Percentiles rank a stretch among this genome's conserved stretches.
Conservation (phyloP, 2,888 invertebrate species). For the Hypomecis atomaria region DNA sequence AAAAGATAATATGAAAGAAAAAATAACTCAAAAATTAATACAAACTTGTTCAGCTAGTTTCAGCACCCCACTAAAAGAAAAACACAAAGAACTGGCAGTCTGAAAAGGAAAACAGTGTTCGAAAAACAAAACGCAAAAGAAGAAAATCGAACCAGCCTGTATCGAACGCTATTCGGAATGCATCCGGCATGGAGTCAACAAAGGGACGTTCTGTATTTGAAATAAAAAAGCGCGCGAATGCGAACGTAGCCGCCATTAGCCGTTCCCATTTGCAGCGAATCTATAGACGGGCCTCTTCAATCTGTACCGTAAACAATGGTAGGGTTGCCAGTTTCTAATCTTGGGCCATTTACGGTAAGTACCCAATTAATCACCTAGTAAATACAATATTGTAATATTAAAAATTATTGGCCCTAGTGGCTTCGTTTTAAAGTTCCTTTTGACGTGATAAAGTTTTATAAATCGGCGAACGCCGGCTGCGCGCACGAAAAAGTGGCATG, state of each 20-base stretch:
- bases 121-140: conserved; percentile 64
- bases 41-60: too few species aligned
- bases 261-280: conserved; percentile 76
- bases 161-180: conserved; percentile 77
- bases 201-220: conserved; percentile 78
- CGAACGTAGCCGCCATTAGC: conserved; percentile 79
- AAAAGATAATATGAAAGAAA: neutral
- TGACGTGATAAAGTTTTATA: too few species aligned
- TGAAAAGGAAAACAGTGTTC: conserved; percentile 45
- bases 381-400: too few species aligned
- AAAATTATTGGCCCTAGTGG: too few species aligned
- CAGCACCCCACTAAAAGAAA: too few species aligned
- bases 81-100: conserved; percentile 53
- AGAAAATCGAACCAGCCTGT: conserved; percentile 63
- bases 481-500: too few species aligned
- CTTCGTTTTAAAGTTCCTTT: too few species aligned
- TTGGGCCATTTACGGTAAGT: neutral
- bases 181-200: conserved; percentile 76
- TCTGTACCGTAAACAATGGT: conserved; percentile 76
- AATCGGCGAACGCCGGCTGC: too few species aligned
- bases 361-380: too few species aligned
- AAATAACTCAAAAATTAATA: too few species aligned
- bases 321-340: conserved; percentile 53
- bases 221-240: conserved; percentile 78
- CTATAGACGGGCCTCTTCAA: conserved; percentile 79